Base-by-base conservation (phyloP, 2,797 vertebrate species). In the Columba guinea region DNA sequence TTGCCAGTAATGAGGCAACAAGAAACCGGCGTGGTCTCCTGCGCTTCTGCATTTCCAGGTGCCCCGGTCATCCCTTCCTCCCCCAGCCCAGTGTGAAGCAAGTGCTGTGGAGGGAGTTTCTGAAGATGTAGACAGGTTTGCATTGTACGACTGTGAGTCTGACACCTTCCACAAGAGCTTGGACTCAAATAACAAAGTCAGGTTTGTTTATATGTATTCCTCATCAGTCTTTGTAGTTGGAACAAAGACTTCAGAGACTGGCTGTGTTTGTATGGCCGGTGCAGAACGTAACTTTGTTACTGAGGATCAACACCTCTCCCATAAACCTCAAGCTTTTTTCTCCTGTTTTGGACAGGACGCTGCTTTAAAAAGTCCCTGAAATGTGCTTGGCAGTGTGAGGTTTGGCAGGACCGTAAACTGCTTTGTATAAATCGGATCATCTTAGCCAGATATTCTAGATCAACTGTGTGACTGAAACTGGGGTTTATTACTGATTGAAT, bases 201-300 rank as follows among this genome's bases (percentile, higher is more conserved):
- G 62, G 27, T 84, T 93, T 93, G 83, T 94, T 94, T 84, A 13
- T 70, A 4, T 46, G 3, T 35, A 22, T 86, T 95, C 94, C 80
- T 93, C 90, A 84, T 74, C 64, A 22, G 83, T 65, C 77, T 91
- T 82, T 94, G 91, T 88, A 82, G 83, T 1, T 58, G 81, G 37
- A 90, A 83, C 85, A 92, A 93, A 84, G 87, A 48, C 92, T 94
- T 96, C 94, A 92, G 90, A 94, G 91, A 3, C 22, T 48, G 39
- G 23, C 41, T 46, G 19, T 84, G 85, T 74, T 94, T 92, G 46
- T 62, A 6, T 65, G 67, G 70, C 41, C 83, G 82, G 1, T 63
- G 28, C 17, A 27, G 85, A 84, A 35, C 1, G 2, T 60, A 67
- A 22, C 44, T 81, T 89, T 55, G 2, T 69, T 79, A 16, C 53